Conservation (phyloP, 35 echinoderm and acorn worm species). For the Nesometra sesokonis region DNA sequence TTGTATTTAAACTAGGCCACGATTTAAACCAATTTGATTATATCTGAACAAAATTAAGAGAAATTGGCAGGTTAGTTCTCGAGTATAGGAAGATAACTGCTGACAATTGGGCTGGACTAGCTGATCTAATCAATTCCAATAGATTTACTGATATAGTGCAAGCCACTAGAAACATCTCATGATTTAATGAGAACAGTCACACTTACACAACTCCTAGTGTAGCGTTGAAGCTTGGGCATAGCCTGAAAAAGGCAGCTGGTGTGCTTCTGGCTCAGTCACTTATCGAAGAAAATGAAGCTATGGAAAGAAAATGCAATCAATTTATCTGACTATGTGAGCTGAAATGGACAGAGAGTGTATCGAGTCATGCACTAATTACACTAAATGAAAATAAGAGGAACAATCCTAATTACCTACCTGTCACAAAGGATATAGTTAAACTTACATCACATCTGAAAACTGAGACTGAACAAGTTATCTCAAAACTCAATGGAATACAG, state of each 20-base stretch:
- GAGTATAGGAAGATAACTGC: constrained; percentile 20
- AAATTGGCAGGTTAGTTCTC: constrained; percentile 30
- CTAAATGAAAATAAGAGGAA: constrained; percentile 56
- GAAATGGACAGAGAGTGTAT: constrained; percentile 45
- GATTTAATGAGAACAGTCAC: constrained; percentile 58
- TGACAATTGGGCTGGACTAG: constrained; percentile 22
- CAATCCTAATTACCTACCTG: constrained; percentile 44
- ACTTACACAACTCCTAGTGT: constrained; percentile 47
- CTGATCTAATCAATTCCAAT: constrained; percentile 29
- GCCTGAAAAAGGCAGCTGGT: constrained; percentile 44
- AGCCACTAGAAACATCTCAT: constrained; percentile 35
- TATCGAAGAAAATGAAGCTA: constrained; percentile 9
- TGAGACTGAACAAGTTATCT: background rate
- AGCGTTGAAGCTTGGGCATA: constrained; percentile 62
- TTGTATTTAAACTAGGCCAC: constrained; percentile 43
- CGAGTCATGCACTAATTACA: constrained; percentile 45
- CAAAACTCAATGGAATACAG: constrained; percentile 5
- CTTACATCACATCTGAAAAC: constrained; percentile 44
- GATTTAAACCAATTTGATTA: constrained; percentile 35
- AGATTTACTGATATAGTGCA: constrained; percentile 36
- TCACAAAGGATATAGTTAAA: constrained; percentile 55
- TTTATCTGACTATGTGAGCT: constrained; percentile 39
- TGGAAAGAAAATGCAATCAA: constrained; percentile 19
- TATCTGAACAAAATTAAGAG: constrained; percentile 59
- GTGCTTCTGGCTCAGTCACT: constrained; percentile 40